Evolutionary conservation across 2,888 invertebrate species (phyloP).

Genomic region (Cerceris rybyensis): DNA sequence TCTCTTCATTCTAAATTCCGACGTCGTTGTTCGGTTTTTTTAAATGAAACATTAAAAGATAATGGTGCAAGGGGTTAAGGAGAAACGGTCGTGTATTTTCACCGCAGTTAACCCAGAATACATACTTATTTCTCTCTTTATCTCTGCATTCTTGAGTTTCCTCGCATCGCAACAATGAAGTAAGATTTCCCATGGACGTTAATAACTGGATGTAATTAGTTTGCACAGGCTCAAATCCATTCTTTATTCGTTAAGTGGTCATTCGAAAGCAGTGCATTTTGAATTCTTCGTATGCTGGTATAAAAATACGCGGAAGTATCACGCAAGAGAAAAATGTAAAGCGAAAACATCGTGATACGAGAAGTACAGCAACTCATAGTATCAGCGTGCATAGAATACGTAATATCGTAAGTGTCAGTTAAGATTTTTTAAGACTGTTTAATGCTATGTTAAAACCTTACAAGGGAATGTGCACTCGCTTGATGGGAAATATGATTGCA

Average conservation of each 20-base stretch:
- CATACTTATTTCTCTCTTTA: conserved; percentile 41
- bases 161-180: conserved; percentile 43
- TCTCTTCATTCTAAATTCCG: too few species aligned
- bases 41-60: conserved; percentile 11
- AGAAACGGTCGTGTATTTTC: conserved; percentile 39
- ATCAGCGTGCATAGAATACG: too few species aligned
- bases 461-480: too few species aligned
- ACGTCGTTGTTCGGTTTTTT: too few species aligned
- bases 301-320: background rate
- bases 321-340: background rate
- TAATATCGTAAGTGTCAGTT: too few species aligned
- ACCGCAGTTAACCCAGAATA: conserved; percentile 67
- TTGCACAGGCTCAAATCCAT: conserved; percentile 11
- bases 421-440: too few species aligned
- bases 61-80: conserved; percentile 11
- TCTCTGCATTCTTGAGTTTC: conserved; percentile 43
- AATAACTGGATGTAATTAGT: conserved; percentile 48
- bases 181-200: conserved; percentile 42
- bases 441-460: too few species aligned
- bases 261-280: conserved; percentile 3
- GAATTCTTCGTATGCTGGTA: background rate
- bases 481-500: too few species aligned
- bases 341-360: background rate
- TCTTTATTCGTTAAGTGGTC: conserved; percentile 32
- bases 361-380: background rate